Base-by-base conservation (phyloP, 1,140 invertebrate genomes). In the Ridgeia piscesae region DNA sequence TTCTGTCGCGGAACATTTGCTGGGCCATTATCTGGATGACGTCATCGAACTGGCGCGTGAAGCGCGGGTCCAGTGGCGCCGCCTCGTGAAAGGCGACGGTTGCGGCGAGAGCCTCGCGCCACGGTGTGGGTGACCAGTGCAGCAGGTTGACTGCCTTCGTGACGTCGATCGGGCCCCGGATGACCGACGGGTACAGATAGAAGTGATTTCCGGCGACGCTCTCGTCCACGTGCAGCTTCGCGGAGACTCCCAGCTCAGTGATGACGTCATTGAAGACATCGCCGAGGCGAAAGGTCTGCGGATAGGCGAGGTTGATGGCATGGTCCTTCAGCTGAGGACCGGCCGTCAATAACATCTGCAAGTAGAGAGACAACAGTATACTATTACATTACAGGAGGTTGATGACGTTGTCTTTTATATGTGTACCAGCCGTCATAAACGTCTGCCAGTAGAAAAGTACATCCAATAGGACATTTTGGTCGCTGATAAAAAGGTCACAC, bases 171-270 rank as follows among this genome's bases (percentile, higher is more conserved):
- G 95, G 94, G 2, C 96, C 96, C 89, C 94, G 92, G n/a, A 93
- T 94, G 0, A 96, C 96, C 8, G 96, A 96, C 0, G 96, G 96
- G 93, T 95, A 96, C 1, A 96, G 92, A 91, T 95, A 94, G 35
- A 96, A 94, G 8, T 94, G 77, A 6, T 91, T 91, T 33, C 33
- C 42, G 33, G 50, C 42, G 8, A 91, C 33, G 31, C 48, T 50
- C 17, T 92, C 92, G 8, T 94, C 93, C 14, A 33, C 90, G 50
- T 90, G 92, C 17, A 89, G 93, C 2, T 89, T 58, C 9, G 94
- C 91, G 1, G 94, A 93, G n/a, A 95, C 90, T 42, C 94, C 94
- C n/a, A 95, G 92, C 33, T 89, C 91, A 33, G 92, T 89, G 92
- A 94, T 94, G 17, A 96, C 95, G 14, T 93, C 93, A 4, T 94